Conservation (phyloP, 2,113 vertebrate species). For the Gopherus flavomarginatus region DNA sequence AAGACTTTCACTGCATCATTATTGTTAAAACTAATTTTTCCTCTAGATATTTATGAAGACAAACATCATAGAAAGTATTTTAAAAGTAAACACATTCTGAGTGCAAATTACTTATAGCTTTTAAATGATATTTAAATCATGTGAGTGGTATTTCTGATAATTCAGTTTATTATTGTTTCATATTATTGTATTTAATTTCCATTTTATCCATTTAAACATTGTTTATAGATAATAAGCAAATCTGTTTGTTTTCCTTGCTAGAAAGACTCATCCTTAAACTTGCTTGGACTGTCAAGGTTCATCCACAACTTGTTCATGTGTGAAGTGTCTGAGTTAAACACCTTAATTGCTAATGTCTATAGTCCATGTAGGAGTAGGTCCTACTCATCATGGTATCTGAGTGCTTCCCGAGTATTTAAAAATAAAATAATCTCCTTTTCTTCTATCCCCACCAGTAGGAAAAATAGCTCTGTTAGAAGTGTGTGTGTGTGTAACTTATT, state of each 20-base stretch:
- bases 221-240: background rate
- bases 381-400: background rate
- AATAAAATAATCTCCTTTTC: background rate
- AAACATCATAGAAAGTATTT: background rate
- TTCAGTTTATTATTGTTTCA: background rate
- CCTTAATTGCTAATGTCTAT: too few species aligned
- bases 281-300: conserved; percentile 18
- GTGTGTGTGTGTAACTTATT: background rate
- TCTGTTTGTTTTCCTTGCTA: background rate
- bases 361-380: background rate
- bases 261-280: background rate
- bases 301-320: background rate
- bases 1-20: background rate
- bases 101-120: background rate
- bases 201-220: background rate
- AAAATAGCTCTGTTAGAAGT: background rate
- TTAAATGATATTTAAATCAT: background rate
- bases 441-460: accelerated
- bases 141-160: background rate
- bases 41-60: background rate
- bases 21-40: background rate
- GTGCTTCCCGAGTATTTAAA: accelerated
- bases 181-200: background rate
- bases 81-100: background rate
- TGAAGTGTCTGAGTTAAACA: background rate